Conservation (phyloP, 2,888 invertebrate species). For the Drosophila acutilabella region DNA sequence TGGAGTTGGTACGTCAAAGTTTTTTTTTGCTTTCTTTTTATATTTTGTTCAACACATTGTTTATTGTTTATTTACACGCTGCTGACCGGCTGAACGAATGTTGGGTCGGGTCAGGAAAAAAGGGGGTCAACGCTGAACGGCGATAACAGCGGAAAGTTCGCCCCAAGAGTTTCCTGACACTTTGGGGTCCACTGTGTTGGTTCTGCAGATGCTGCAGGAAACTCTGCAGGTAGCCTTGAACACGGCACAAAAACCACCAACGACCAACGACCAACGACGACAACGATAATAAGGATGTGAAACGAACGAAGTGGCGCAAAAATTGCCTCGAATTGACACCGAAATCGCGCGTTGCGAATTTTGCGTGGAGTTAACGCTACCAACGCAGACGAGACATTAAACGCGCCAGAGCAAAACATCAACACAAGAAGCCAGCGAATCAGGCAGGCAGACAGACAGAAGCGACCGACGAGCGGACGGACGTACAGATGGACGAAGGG, state of each 20-base stretch:
- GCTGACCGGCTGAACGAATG: slow-evolving; percentile 27
- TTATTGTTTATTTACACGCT: slow-evolving; percentile 57
- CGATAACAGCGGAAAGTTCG: slow-evolving; percentile 23
- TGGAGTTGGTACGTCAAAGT: slow-evolving; percentile 1
- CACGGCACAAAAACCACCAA: slow-evolving; percentile 26
- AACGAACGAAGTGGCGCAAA: slow-evolving; percentile 33
- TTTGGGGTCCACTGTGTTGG: not conserved
- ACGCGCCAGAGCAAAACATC: slow-evolving; percentile 75
- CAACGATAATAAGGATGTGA: slow-evolving; percentile 25
- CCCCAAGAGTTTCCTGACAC: slow-evolving; percentile 13
- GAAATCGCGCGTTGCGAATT: slow-evolving; percentile 52
- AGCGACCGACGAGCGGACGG: slow-evolving; percentile 1
- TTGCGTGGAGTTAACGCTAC: slow-evolving; percentile 76
- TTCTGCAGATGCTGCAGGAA: slow-evolving; percentile 36
- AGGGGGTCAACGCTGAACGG: slow-evolving; percentile 11
- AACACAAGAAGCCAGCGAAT: slow-evolving; percentile 67
- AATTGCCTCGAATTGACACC: slow-evolving; percentile 52
- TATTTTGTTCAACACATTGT: slow-evolving; percentile 41
- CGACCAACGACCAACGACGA: slow-evolving; percentile 15
- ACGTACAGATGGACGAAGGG: slow-evolving; percentile 5
- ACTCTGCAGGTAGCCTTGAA: slow-evolving; percentile 58
- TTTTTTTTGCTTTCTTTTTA: too few species aligned
- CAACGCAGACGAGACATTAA: slow-evolving; percentile 76
- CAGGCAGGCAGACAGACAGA: slow-evolving; percentile 21
- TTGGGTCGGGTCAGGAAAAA: not conserved